Evolutionary conservation across 2,797 vertebrate genomes (phyloP), one percentile per base, ranked within the genome.

Genomic region (Aeoliscus strigatus): DNA sequence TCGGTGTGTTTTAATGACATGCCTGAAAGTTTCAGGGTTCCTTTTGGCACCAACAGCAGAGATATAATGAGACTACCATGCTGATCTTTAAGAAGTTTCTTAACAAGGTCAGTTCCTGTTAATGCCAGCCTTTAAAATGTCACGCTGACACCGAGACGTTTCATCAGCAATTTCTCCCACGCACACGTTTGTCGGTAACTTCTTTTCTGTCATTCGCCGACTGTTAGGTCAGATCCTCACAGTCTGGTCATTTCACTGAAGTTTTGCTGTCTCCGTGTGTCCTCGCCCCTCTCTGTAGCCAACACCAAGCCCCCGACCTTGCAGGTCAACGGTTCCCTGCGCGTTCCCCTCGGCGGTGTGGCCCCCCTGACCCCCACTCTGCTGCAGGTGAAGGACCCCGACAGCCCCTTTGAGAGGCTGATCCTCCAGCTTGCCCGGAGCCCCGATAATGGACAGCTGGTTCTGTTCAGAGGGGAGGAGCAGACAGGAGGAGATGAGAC

Each of bases 371-470:
- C 74, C 18, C 51, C 68, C 3, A 47, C 81, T 10, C 66, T 93
- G 21, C 77, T 97, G 66, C 77, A 67, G 1, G 53, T 81, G 6
- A 56, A 56, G 6, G 90, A 86, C 8, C 36, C 44, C 0, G 88
- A 81, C 13, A 74, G 70, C 28, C 67, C 63, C 1, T 8, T 65
- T 0, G 81, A 83, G 11, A 79, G 34, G 23, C 81, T 91, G 11
- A 8, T 74, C 16, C 87, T 98, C 33, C 89, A 75, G 0, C 35
- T 97, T 0, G 63, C 86, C 4, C 84, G 66, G 38, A 0, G 53
- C 2, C 92, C 95, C 4, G 82, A 69, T 58, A 94, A 91, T 0
- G 96, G 96, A 2, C 72, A 38, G 7, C 77, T 98, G 8, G 27
- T 88, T 18, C 47, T 88, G 31, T 15, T 66, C 24, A 1, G 48